Conservation (phyloP, 2,113 vertebrate species). For the Hippocampus abdominalis region DNA sequence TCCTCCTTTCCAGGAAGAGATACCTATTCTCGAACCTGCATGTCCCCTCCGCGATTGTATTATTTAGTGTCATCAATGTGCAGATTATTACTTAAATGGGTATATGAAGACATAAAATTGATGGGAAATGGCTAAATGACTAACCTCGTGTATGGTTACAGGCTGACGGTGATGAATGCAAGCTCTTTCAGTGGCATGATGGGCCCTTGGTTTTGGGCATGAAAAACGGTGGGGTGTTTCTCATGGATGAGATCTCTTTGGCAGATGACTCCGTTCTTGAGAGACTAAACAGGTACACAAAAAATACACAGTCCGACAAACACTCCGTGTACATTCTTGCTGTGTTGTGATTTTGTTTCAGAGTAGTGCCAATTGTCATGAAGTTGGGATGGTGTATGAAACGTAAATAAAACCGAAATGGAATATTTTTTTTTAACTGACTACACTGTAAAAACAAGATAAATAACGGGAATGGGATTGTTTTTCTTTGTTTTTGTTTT, state of each 20-base stretch:
- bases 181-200: slow-evolving; percentile 92
- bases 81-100: background rate
- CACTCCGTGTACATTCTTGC: background rate
- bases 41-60: too few relatives aligned
- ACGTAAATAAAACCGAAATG: too few relatives aligned
- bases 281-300: slow-evolving; percentile 89
- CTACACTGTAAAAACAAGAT: too few relatives aligned
- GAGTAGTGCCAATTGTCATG: too few relatives aligned
- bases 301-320: background rate
- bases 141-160: slow-evolving; percentile 46
- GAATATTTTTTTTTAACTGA: too few relatives aligned
- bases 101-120: background rate
- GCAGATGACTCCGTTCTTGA: slow-evolving; percentile 97
- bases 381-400: too few relatives aligned
- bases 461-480: too few relatives aligned
- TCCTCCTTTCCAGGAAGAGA: too few relatives aligned
- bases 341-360: too few relatives aligned
- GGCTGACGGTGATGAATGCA: slow-evolving; percentile 75
- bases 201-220: slow-evolving; percentile 92
- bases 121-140: background rate
- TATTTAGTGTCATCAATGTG: background rate
- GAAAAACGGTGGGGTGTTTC: slow-evolving; percentile 86
- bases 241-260: slow-evolving; percentile 95
- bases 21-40: too few relatives aligned
- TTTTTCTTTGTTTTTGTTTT: too few relatives aligned